A percentile compares a stretch with the other conserved stretches of the same genome.
Evolutionary conservation across 2,113 vertebrate genomes (phyloP).

Genomic region (Megaceryle maxima): DNA sequence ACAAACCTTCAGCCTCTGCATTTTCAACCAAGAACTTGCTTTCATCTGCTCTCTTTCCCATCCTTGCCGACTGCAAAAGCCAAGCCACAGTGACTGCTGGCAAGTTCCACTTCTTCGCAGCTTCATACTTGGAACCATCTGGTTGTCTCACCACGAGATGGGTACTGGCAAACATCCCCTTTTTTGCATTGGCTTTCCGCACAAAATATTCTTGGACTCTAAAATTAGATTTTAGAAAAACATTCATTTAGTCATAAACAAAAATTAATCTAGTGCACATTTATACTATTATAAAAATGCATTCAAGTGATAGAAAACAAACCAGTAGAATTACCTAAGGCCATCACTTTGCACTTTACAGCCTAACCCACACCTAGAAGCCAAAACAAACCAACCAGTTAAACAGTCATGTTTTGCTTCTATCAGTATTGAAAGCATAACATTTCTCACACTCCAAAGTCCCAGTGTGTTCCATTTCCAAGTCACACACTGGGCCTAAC

Average conservation of each 20-base stretch:
- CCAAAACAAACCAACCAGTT: neutral
- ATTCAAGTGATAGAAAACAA: neutral
- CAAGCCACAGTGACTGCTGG: slow-evolving; percentile 88
- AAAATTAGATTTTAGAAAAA: slow-evolving; percentile 12
- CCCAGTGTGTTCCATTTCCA: neutral
- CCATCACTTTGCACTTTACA: neutral
- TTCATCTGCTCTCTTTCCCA: slow-evolving; percentile 83
- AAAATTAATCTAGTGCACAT: neutral
- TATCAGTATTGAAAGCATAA: neutral
- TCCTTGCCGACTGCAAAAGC: slow-evolving; percentile 87
- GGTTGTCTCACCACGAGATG: slow-evolving; percentile 89
- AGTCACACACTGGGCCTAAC: neutral
- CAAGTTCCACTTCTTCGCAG: slow-evolving; percentile 92
- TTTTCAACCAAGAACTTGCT: slow-evolving; percentile 84
- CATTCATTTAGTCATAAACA: neutral
- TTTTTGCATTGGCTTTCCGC: slow-evolving; percentile 86
- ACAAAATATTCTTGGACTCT: slow-evolving; percentile 98
- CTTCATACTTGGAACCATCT: slow-evolving; percentile 92
- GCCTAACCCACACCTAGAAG: neutral
- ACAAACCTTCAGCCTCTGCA: slow-evolving; percentile 78
- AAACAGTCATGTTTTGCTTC: neutral
- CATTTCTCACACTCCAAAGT: neutral
- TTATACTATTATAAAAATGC: neutral
- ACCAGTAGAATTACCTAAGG: neutral
- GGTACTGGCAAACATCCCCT: slow-evolving; percentile 92